phyloP scores from a whole-genome alignment of 2,888 invertebrate genomes.

The Agriotes lineatus region DNA sequence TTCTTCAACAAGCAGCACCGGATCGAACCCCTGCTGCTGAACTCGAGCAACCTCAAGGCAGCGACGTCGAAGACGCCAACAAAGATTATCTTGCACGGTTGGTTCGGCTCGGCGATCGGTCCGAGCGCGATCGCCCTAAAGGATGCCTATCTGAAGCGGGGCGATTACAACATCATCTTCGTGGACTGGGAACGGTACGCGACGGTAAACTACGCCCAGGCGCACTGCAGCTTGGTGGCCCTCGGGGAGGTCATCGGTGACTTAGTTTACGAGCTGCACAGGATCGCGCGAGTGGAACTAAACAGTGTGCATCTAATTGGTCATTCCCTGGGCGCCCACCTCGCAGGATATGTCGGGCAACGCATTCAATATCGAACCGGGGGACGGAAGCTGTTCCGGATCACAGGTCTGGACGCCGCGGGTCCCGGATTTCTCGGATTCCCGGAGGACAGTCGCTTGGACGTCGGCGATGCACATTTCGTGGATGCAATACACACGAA shows the following conservation, averaged over 20 bases:
- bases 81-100: constrained; percentile 39
- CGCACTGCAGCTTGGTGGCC: constrained; percentile 20
- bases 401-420: constrained; percentile 46
- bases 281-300: constrained; percentile 17
- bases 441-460: constrained; percentile 69
- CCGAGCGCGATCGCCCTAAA: constrained; percentile 2
- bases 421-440: constrained; percentile 41
- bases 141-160: constrained; percentile 33
- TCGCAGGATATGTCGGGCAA: constrained; percentile 47
- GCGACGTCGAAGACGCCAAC: constrained; percentile 5
- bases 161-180: constrained; percentile 37
- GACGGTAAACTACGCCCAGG: constrained; percentile 30
- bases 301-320: constrained; percentile 47
- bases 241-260: constrained; percentile 31
- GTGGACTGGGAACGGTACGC: constrained; percentile 37
- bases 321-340: constrained; percentile 50
- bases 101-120: constrained; percentile 24
- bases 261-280: constrained; percentile 27
- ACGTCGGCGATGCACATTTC: constrained; percentile 74
- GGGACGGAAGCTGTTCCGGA: constrained; percentile 37
- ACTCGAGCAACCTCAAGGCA: constrained; percentile 13
- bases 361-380: constrained; percentile 29
- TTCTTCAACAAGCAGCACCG: constrained; percentile 24
- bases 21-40: constrained; percentile 20
- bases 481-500: constrained; percentile 82